Conservation (phyloP, 2,113 vertebrate species). For the Micronycteris hirsuta region DNA sequence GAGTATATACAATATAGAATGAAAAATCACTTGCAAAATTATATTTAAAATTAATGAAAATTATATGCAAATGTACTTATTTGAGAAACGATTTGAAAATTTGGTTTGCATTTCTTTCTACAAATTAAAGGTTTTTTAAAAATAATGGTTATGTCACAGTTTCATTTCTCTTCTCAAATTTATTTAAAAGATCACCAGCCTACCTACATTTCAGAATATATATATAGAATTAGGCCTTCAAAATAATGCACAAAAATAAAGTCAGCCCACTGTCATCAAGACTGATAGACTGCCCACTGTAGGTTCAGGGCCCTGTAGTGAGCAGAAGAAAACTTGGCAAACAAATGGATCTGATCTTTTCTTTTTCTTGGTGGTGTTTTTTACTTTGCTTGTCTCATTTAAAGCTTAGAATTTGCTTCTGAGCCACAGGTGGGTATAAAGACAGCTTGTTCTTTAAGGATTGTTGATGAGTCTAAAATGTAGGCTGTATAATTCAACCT, state of each 20-base stretch:
- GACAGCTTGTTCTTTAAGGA: slow-evolving; percentile 10
- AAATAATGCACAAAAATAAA: background rate
- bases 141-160: background rate
- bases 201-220: background rate
- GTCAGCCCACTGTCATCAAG: background rate
- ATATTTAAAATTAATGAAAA: background rate
- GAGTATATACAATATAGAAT: background rate
- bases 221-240: background rate
- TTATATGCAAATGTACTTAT: background rate
- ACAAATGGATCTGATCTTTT: background rate
- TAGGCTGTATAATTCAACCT: background rate
- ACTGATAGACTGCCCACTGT: background rate
- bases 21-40: background rate
- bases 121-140: background rate
- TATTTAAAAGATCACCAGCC: background rate
- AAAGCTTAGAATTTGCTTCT: background rate
- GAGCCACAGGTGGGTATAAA: background rate
- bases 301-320: background rate
- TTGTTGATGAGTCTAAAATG: background rate
- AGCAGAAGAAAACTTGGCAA: background rate
- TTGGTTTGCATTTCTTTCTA: slow-evolving; percentile 3
- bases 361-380: background rate
- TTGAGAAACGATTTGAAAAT: background rate
- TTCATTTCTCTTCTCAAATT: background rate
- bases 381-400: background rate